These are phyloP conservation scores for Cirrhinus mrigala DNA, from an alignment of 2,797 vertebrate genomes.

Conservation along the genomic window DNA sequence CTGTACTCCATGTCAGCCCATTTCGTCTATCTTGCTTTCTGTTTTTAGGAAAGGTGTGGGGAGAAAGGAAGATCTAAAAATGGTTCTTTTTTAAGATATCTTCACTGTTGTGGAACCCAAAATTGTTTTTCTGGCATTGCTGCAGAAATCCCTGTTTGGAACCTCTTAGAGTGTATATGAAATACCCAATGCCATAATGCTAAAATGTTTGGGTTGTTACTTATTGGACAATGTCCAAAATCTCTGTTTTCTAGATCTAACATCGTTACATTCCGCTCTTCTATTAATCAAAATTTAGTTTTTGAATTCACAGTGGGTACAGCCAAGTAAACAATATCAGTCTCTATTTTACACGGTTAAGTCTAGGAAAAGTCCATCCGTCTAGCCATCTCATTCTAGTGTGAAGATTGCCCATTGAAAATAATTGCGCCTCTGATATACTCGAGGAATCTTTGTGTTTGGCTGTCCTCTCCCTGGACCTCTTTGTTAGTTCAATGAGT, in stretches of 20 bases:
- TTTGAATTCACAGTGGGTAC: background rate
- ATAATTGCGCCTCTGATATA: constrained; percentile 11
- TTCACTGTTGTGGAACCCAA: background rate
- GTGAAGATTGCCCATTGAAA: constrained; percentile 18
- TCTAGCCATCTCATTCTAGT: background rate
- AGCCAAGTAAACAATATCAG: background rate
- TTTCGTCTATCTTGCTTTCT: background rate
- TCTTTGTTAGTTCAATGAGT: constrained; percentile 10
- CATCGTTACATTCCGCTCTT: background rate
- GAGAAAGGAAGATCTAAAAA: background rate
- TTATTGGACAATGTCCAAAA: background rate
- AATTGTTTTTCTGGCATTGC: too few relatives aligned
- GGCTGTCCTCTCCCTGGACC: constrained; percentile 4
- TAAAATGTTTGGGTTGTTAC: background rate
- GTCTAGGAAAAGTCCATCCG: background rate
- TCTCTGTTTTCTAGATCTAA: background rate
- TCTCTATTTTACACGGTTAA: background rate
- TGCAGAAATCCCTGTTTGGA: too few relatives aligned
- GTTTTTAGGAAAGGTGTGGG: background rate
- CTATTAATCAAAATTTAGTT: background rate
- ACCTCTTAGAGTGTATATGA: background rate
- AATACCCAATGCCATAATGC: background rate
- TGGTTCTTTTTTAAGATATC: too few relatives aligned
- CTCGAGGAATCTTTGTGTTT: constrained; percentile 15
- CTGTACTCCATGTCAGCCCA: too few relatives aligned